These are phyloP conservation scores for Stenichneumon culpator DNA, from an alignment of 2,888 invertebrate species.

Conservation along the genomic window DNA sequence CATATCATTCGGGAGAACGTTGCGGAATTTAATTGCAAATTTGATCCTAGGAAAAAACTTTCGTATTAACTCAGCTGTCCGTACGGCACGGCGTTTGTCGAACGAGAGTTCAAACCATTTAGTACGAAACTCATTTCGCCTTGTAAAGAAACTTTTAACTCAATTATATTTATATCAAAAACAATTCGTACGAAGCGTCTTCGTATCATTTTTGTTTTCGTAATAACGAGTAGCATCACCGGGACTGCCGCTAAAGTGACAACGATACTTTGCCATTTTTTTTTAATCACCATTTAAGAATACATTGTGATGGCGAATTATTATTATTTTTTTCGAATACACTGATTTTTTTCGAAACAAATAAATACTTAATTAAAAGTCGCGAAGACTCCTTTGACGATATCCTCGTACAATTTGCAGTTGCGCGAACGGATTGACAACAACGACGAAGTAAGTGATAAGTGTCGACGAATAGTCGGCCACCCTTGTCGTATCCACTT, in stretches of 20 bases:
- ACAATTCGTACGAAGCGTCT: neutral
- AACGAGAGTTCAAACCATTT: neutral
- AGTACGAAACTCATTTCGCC: neutral
- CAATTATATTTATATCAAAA: neutral
- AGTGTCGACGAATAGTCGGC: slow-evolving; percentile 61
- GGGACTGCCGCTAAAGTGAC: neutral
- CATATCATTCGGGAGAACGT: slow-evolving; percentile 39
- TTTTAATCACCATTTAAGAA: too few species aligned
- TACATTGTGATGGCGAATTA: neutral
- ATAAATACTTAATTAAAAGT: neutral
- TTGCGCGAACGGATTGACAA: slow-evolving; percentile 10
- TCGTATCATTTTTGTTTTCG: neutral
- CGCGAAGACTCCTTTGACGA: slow-evolving; percentile 11
- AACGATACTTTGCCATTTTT: neutral
- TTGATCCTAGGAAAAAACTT: slow-evolving; percentile 21
- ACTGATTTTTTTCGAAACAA: slow-evolving; percentile 7
- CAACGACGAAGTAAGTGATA: slow-evolving; percentile 58
- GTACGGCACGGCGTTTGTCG: neutral
- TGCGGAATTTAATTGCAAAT: slow-evolving; percentile 32
- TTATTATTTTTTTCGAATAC: neutral
- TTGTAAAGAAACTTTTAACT: neutral
- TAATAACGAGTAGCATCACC: neutral
- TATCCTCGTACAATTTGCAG: slow-evolving; percentile 65
- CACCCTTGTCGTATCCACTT: slow-evolving; percentile 27
- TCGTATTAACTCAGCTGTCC: slow-evolving; percentile 13